These are phyloP conservation scores for Ganaspis sp. DNA, from an alignment of 1,140 invertebrate species.

Conservation along the genomic window DNA sequence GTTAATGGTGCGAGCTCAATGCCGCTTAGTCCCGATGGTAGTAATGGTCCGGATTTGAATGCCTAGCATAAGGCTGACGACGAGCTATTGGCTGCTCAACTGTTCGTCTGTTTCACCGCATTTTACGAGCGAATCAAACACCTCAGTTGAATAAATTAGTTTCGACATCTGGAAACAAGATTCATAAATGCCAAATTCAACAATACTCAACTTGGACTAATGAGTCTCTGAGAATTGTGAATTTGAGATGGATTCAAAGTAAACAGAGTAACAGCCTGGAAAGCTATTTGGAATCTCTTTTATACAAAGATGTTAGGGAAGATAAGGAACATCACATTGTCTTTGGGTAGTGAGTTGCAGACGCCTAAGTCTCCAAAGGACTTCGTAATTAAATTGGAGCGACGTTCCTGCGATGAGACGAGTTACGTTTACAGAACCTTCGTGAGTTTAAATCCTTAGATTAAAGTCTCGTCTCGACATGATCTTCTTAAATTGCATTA, in stretches of 20 bases:
- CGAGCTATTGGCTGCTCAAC: constrained; percentile 26
- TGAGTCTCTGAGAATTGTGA: neutral
- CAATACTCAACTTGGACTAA: neutral
- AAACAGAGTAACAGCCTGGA: constrained; percentile 6
- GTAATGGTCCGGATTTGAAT: constrained; percentile 50
- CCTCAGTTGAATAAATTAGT: constrained; percentile 59
- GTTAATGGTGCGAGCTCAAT: constrained; percentile 59
- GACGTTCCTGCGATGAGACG: constrained; percentile 52
- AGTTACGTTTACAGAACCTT: constrained; percentile 38
- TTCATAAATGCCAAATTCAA: neutral
- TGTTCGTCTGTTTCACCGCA: constrained; percentile 35
- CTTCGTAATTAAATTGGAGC: constrained; percentile 67
- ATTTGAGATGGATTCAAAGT: constrained; percentile 1
- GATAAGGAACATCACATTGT: constrained; percentile 45
- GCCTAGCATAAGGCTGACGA: constrained; percentile 32
- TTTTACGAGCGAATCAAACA: constrained; percentile 62
- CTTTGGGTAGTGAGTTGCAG: constrained; percentile 50
- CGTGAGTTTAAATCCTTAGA: neutral
- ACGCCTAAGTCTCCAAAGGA: constrained; percentile 57
- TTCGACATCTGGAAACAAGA: constrained; percentile 46
- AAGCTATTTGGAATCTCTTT: constrained; percentile 48
- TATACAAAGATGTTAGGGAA: constrained; percentile 40
- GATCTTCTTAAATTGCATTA: neutral
- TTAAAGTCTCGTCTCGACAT: neutral
- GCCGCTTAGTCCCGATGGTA: constrained; percentile 60